Conservation (phyloP, 2,888 invertebrate genomes). For the Acleris holmiana region DNA sequence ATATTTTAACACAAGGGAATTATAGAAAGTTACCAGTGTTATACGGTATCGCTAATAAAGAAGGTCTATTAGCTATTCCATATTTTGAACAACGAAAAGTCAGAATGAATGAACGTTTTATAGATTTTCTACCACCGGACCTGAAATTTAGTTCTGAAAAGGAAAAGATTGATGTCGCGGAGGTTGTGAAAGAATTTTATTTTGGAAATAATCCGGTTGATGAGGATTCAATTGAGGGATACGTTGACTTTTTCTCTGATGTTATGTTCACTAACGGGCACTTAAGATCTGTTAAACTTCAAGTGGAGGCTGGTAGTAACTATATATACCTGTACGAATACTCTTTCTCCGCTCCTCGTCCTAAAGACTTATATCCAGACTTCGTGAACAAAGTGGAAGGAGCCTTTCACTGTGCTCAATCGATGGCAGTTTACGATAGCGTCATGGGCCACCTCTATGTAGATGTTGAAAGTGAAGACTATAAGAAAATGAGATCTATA, state of each 20-base stretch:
- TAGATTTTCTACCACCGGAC: conserved; percentile 60
- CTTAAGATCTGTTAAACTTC: conserved; percentile 48
- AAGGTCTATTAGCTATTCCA: conserved; percentile 43
- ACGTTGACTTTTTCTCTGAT: conserved; percentile 64
- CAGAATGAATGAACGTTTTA: conserved; percentile 60
- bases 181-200: conserved; percentile 53
- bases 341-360: conserved; percentile 42
- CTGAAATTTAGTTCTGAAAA: conserved; percentile 51
- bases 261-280: conserved; percentile 50
- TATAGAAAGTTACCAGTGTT: conserved; percentile 53
- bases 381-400: conserved; percentile 50
- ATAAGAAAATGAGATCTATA: background rate
- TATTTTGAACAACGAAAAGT: conserved; percentile 51
- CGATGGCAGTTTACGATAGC: conserved; percentile 34
- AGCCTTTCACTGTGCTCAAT: conserved; percentile 53
- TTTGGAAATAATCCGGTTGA: conserved; percentile 53
- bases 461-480: background rate
- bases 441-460: too few species aligned
- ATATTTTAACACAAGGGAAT: conserved; percentile 47
- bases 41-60: conserved; percentile 54
- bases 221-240: conserved; percentile 47
- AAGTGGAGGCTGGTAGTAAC: conserved; percentile 48
- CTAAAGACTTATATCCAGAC: conserved; percentile 44
- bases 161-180: conserved; percentile 50
- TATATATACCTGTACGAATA: conserved; percentile 59